phyloP scores from a whole-genome alignment of 2,888 invertebrate species.

The Philaethria dido region DNA sequence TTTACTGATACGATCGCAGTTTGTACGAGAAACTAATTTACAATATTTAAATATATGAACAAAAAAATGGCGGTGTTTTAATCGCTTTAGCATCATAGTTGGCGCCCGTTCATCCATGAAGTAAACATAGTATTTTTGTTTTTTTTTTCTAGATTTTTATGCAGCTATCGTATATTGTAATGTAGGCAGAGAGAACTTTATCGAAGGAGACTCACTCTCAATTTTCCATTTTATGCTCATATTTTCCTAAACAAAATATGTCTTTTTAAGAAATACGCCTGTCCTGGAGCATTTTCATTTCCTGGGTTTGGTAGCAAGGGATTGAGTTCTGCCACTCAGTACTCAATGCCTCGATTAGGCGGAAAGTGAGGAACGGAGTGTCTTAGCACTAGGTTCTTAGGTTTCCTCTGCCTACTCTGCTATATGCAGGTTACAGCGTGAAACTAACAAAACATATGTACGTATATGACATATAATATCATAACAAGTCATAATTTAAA shows the following conservation, averaged over 20 bases:
- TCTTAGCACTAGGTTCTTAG: background rate
- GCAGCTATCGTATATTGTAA: background rate
- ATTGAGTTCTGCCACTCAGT: too few species aligned
- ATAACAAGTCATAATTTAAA: constrained; percentile 25
- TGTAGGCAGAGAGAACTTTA: too few species aligned
- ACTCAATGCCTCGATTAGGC: too few species aligned
- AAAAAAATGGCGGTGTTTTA: constrained; percentile 68
- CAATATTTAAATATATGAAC: constrained; percentile 51
- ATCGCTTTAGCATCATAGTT: constrained; percentile 59
- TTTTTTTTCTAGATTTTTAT: background rate
- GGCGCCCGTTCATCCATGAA: constrained; percentile 44
- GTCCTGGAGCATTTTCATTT: too few species aligned
- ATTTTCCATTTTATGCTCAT: too few species aligned
- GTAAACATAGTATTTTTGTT: background rate
- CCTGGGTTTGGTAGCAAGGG: too few species aligned
- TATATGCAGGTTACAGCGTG: too few species aligned
- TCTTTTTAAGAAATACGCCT: too few species aligned
- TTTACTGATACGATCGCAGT: background rate
- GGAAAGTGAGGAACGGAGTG: background rate
- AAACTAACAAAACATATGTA: too few species aligned
- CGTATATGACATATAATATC: background rate
- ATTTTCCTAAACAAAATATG: too few species aligned
- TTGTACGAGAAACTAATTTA: constrained; percentile 14
- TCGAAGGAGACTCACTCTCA: too few species aligned
- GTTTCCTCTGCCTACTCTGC: too few species aligned